Evolutionary conservation across 2,888 invertebrate genomes (phyloP).

Genomic region (Amphipoea lucens): DNA sequence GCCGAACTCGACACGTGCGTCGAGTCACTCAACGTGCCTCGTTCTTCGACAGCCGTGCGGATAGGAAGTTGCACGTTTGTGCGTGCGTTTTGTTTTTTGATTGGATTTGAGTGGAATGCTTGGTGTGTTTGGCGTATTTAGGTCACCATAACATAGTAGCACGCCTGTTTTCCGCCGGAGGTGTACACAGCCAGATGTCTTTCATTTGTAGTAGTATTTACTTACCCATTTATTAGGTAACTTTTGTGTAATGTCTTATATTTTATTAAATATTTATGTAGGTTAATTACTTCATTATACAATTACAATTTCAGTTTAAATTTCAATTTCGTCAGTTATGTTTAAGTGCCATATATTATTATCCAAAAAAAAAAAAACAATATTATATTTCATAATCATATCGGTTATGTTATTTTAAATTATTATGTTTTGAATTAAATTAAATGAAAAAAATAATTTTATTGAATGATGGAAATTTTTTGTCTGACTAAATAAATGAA

Average conservation of each 20-base stretch:
- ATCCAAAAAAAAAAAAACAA: too few relatives aligned
- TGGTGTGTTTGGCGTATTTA: background rate
- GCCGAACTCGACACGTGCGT: conserved; percentile 45
- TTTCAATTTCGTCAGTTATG: too few relatives aligned
- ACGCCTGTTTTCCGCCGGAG: background rate
- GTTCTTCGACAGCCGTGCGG: conserved; percentile 15
- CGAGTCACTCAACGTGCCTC: conserved; percentile 48
- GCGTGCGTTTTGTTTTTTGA: conserved; percentile 28
- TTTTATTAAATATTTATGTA: too few relatives aligned
- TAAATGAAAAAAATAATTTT: too few relatives aligned
- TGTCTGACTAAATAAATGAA: too few relatives aligned
- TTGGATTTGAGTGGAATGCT: conserved; percentile 6
- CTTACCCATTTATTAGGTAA: background rate
- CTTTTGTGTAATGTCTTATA: background rate
- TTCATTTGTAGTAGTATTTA: background rate
- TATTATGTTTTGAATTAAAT: too few relatives aligned
- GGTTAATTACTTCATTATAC: too few relatives aligned
- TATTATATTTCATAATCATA: too few relatives aligned
- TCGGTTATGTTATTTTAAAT: too few relatives aligned
- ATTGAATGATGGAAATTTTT: too few relatives aligned
- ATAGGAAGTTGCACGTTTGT: conserved; percentile 37
- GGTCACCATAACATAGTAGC: background rate
- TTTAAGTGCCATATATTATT: too few relatives aligned
- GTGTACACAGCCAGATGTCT: background rate
- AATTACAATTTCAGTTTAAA: too few relatives aligned